phyloP scores from a whole-genome alignment of 2,797 vertebrate genomes.

The Leptatherina wallacei region DNA sequence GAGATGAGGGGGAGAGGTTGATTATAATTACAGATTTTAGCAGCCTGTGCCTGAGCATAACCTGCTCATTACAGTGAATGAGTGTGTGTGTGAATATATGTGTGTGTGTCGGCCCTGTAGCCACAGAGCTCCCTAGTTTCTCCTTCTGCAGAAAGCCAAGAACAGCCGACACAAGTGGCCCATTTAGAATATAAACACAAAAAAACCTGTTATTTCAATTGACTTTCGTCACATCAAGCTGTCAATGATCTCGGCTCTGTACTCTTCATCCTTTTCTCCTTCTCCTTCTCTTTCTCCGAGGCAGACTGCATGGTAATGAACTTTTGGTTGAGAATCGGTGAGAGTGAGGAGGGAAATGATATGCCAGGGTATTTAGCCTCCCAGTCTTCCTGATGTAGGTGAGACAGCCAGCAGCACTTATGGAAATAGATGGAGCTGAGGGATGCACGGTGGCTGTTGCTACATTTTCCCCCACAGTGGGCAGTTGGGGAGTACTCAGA shows the following conservation, averaged over 20 bases:
- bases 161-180: conserved; percentile 81
- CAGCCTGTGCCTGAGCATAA: conserved; percentile 85
- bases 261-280: conserved; percentile 76
- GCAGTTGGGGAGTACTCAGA: conserved; percentile 54
- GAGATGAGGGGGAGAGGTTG: conserved; percentile 75
- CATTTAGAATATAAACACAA: conserved; percentile 87
- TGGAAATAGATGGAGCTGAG: conserved; percentile 86
- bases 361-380: conserved; percentile 86
- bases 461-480: conserved; percentile 66
- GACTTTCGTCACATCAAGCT: conserved; percentile 89
- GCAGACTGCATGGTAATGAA: conserved; percentile 86
- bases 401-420: conserved; percentile 88
- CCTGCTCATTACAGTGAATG: conserved; percentile 84
- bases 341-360: conserved; percentile 75
- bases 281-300: conserved; percentile 76
- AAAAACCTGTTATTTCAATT: conserved; percentile 90
- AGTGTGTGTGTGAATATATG: conserved; percentile 43
- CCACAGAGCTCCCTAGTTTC: conserved; percentile 75
- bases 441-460: conserved; percentile 71
- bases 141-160: conserved; percentile 68
- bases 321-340: conserved; percentile 82
- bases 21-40: conserved; percentile 89
- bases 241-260: conserved; percentile 88
- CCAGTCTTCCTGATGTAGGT: conserved; percentile 83
- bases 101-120: conserved; percentile 59